A percentile compares a stretch with the other conserved stretches of the same genome.
phyloP scores from a whole-genome alignment of 2,888 invertebrate genomes.

The Ormyrus pomaceus region DNA sequence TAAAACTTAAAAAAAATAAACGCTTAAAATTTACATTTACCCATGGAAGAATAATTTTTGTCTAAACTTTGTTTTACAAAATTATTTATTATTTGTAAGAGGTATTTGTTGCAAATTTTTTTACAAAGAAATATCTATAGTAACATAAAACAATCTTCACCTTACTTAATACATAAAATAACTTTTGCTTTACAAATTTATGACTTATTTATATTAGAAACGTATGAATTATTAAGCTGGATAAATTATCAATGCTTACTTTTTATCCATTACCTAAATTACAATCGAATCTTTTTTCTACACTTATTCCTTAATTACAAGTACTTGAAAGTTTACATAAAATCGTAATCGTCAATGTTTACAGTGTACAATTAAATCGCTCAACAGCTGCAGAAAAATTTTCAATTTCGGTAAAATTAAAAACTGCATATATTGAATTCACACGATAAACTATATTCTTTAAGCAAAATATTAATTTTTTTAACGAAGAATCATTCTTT shows the following conservation, averaged over 20 bases:
- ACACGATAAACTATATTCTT: background rate
- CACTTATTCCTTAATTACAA: slow-evolving; percentile 37
- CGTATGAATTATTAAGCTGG: slow-evolving; percentile 40
- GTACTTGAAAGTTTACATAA: slow-evolving; percentile 25
- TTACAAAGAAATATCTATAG: slow-evolving; percentile 48
- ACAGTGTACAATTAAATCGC: slow-evolving; percentile 43
- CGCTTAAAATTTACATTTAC: background rate
- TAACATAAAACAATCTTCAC: slow-evolving; percentile 50
- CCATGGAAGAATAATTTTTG: background rate
- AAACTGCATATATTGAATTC: background rate
- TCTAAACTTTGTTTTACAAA: slow-evolving; percentile 43
- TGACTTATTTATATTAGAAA: slow-evolving; percentile 34
- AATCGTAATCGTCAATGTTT: slow-evolving; percentile 45
- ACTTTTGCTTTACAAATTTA: slow-evolving; percentile 46
- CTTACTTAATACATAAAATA: slow-evolving; percentile 49
- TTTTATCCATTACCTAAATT: slow-evolving; percentile 21
- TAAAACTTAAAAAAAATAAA: slow-evolving; percentile 15
- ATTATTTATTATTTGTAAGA: slow-evolving; percentile 55
- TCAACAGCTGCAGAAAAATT: slow-evolving; percentile 8
- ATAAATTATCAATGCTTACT: slow-evolving; percentile 6
- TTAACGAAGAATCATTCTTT: background rate
- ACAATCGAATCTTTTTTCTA: slow-evolving; percentile 30
- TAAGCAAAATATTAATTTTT: background rate
- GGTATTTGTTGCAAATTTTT: slow-evolving; percentile 53
- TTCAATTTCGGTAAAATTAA: slow-evolving; percentile 39